Evolutionary conservation across 1,140 invertebrate species (phyloP).

Genomic region (Laupala kohalensis): DNA sequence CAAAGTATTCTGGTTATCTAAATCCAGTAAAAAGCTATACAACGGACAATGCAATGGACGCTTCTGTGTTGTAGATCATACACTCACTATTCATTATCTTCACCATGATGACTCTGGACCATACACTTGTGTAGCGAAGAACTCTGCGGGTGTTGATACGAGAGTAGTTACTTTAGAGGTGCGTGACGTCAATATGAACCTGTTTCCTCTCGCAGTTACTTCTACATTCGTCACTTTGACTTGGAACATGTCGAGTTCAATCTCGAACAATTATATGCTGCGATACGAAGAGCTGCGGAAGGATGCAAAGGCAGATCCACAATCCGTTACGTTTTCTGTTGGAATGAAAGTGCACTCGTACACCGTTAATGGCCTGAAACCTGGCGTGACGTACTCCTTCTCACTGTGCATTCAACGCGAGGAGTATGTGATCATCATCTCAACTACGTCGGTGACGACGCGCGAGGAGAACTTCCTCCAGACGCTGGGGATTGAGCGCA

Average conservation of each 20-base stretch:
- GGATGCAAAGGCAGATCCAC: neutral
- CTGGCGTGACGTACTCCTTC: conserved; percentile 16
- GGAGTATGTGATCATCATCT: conserved; percentile 15
- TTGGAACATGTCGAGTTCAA: conserved; percentile 17
- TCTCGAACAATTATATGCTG: conserved; percentile 16
- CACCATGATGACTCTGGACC: conserved; percentile 13
- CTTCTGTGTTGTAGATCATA: conserved; percentile 11
- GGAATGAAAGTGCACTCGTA: conserved; percentile 19
- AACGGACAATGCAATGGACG: conserved; percentile 10
- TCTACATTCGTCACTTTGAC: conserved; percentile 20
- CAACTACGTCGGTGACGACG: conserved; percentile 16
- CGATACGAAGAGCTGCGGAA: conserved; percentile 14
- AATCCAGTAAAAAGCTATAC: neutral
- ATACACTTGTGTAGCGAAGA: conserved; percentile 9
- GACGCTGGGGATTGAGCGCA: conserved; percentile 17
- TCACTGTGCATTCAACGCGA: conserved; percentile 16
- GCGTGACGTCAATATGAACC: conserved; percentile 15
- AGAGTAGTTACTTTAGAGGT: conserved; percentile 10
- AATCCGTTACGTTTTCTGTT: conserved; percentile 13
- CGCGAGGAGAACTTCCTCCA: conserved; percentile 17
- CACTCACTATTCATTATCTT: conserved; percentile 11
- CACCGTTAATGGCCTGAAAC: conserved; percentile 19
- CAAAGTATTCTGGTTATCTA: conserved; percentile 10
- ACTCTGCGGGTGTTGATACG: conserved; percentile 1
- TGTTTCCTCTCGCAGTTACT: conserved; percentile 17